Percentiles rank a stretch among this genome's conserved stretches.
Conservation (phyloP, 2,888 invertebrate species). For the Toxonevra muliebris region DNA sequence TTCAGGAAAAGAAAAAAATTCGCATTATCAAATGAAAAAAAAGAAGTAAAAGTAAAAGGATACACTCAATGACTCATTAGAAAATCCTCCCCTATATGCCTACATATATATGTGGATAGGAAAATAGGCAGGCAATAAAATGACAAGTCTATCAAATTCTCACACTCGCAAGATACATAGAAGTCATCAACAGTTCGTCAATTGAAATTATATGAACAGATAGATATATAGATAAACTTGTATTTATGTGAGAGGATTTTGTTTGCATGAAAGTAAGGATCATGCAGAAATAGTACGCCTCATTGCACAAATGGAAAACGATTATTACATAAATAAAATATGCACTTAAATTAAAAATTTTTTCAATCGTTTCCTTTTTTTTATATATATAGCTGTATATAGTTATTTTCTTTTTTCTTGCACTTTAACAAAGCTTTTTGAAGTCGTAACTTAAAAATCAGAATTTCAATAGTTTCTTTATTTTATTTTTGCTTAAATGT, state of each 20-base stretch:
- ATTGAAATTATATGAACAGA: neutral
- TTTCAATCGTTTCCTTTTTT: no score
- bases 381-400: no score
- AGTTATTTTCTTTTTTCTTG: neutral
- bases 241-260: neutral
- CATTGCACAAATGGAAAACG: neutral
- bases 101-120: neutral
- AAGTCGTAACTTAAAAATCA: neutral
- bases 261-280: neutral
- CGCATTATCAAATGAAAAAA: neutral
- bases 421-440: neutral
- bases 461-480: no score
- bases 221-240: neutral
- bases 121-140: neutral
- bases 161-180: neutral
- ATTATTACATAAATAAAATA: no score
- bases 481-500: neutral
- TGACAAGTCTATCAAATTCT: slow-evolving; percentile 6
- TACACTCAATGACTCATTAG: neutral
- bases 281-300: neutral
- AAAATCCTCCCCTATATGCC: slow-evolving; percentile 1
- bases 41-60: no score
- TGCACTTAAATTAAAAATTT: no score
- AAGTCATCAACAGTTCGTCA: neutral
- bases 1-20: neutral